phyloP scores from a whole-genome alignment of 2,888 invertebrate species.

The Labia minor region DNA sequence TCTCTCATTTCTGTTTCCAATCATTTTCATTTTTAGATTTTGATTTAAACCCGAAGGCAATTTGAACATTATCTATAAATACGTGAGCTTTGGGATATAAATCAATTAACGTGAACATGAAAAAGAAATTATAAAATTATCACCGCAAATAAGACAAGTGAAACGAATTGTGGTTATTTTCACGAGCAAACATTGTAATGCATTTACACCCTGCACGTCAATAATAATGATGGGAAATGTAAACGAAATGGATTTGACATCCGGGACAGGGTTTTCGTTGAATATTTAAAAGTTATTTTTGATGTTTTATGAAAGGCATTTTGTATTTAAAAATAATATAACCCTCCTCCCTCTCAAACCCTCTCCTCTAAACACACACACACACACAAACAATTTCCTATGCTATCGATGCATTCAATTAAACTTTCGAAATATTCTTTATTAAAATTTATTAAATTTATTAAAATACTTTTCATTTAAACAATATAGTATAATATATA shows the following conservation, averaged over 20 bases:
- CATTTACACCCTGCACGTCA: not conserved
- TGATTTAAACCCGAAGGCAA: no score
- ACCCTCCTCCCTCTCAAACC: not conserved
- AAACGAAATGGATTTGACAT: slow-evolving; percentile 13
- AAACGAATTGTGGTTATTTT: slow-evolving; percentile 1
- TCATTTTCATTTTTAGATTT: no score
- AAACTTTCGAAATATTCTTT: no score
- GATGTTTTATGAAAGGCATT: slow-evolving; percentile 4
- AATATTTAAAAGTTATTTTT: slow-evolving; percentile 13
- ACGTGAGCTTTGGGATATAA: no score
- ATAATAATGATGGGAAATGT: not conserved
- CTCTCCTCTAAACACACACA: no score
- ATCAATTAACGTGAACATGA: not conserved
- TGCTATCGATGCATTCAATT: no score
- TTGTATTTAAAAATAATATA: not conserved
- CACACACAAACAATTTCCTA: no score
- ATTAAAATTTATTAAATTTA: no score
- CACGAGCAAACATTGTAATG: not conserved
- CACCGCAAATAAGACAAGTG: not conserved
- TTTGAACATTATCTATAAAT: no score
- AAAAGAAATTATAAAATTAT: slow-evolving; percentile 2
- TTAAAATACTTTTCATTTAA: no score
- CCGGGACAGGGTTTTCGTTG: not conserved
- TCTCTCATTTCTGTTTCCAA: no score
- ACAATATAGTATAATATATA: no score